Conservation (phyloP, 2,113 vertebrate species). For the Corythaixoides concolor region DNA sequence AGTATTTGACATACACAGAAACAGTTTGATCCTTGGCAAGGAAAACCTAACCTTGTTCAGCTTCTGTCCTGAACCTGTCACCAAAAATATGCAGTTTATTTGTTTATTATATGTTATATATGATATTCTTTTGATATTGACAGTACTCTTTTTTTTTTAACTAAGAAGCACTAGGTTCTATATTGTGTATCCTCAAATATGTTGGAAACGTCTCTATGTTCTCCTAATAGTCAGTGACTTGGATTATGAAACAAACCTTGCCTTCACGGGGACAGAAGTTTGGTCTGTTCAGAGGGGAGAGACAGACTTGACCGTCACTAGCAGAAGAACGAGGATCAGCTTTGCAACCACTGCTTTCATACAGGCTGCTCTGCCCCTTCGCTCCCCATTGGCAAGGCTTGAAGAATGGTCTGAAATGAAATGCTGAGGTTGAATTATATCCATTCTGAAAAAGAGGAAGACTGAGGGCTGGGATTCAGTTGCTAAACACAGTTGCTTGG, state of each 20-base stretch:
- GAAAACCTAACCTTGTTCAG: not conserved
- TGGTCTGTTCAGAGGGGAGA: not conserved
- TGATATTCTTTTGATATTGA: not conserved
- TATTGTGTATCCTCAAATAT: not conserved
- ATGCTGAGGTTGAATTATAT: not conserved
- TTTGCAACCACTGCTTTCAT: not conserved
- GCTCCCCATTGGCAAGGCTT: not conserved
- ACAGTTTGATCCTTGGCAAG: not conserved
- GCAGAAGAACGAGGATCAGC: not conserved
- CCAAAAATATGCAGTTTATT: not conserved
- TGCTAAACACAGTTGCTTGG: not conserved
- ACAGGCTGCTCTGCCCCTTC: not conserved
- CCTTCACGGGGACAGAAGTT: not conserved
- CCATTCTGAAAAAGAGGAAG: not conserved
- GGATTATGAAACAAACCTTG: not conserved
- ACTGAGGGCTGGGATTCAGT: not conserved
- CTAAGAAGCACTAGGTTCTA: not conserved
- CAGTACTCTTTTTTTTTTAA: not conserved
- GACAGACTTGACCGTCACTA: fast-evolving
- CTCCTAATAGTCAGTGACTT: not conserved
- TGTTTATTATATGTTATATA: not conserved
- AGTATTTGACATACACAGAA: not conserved
- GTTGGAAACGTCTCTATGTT: not conserved
- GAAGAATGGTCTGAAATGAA: not conserved
- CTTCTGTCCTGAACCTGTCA: not conserved